Conservation (phyloP, 2,797 vertebrate genomes). For the Gallirallus australis region DNA sequence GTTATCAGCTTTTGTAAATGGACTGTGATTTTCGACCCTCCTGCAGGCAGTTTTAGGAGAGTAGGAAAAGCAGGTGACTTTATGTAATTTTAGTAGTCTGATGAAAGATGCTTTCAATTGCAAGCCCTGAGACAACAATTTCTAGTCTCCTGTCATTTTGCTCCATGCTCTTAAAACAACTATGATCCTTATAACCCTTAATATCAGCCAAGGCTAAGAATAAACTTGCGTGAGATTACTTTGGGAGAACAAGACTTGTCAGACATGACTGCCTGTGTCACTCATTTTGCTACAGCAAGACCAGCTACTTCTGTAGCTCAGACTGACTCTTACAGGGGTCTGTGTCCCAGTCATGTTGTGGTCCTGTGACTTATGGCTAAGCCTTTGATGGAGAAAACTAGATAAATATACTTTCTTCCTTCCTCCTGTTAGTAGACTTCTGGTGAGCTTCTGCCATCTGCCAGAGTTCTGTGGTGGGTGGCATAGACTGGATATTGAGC, state of each 20-base stretch:
- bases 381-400: background rate
- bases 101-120: conserved; percentile 14
- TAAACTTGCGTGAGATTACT: background rate
- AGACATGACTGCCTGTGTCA: background rate
- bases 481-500: background rate
- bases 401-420: background rate
- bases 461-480: background rate
- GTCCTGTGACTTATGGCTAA: background rate
- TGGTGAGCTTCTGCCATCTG: background rate
- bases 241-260: background rate
- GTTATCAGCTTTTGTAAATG: background rate
- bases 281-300: background rate
- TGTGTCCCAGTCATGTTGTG: background rate
- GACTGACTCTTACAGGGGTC: background rate
- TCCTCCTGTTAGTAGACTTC: background rate
- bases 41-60: background rate
- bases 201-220: background rate
- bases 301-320: background rate
- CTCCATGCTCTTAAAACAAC: background rate
- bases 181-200: background rate
- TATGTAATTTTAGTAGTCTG: conserved; percentile 6
- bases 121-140: background rate
- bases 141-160: background rate
- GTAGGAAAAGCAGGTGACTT: background rate
- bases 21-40: background rate